phyloP scores from a whole-genome alignment of 2,113 vertebrate genomes.

The Stigmatopora argus region DNA sequence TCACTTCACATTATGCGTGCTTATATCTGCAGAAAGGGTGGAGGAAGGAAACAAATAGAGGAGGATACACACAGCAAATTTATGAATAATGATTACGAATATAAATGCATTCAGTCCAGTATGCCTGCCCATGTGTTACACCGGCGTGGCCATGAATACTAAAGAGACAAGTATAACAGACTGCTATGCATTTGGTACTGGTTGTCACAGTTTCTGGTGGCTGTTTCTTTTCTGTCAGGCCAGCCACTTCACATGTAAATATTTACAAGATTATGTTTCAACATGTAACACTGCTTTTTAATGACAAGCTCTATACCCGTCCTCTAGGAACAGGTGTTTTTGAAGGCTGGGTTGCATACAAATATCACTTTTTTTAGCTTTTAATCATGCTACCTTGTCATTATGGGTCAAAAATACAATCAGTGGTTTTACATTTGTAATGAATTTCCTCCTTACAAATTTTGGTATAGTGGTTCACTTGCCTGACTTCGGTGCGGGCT shows the following conservation, averaged over 20 bases:
- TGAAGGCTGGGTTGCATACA: no score
- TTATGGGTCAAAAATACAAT: no score
- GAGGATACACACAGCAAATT: constrained; percentile 32
- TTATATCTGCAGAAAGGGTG: constrained; percentile 23
- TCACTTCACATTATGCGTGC: constrained; percentile 18
- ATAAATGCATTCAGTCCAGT: constrained; percentile 18
- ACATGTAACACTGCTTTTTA: background rate
- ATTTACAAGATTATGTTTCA: constrained; percentile 9
- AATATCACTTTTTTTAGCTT: no score
- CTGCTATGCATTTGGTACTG: constrained; percentile 45
- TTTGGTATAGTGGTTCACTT: no score
- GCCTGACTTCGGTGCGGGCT: no score
- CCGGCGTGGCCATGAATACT: constrained; percentile 51
- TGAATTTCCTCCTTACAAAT: no score
- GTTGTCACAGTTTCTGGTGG: constrained; percentile 6
- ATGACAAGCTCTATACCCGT: no score
- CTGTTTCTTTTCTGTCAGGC: background rate
- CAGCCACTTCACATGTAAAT: constrained; percentile 14
- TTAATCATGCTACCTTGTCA: no score
- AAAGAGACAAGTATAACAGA: constrained; percentile 32
- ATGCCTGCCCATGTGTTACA: constrained; percentile 46
- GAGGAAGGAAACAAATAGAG: constrained; percentile 10
- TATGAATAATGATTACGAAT: constrained; percentile 31
- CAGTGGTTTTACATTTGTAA: no score
- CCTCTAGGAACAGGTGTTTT: no score